Evolutionary conservation across 2,888 invertebrate genomes (phyloP).

Genomic region (Drosophila pseudotakahashii): DNA sequence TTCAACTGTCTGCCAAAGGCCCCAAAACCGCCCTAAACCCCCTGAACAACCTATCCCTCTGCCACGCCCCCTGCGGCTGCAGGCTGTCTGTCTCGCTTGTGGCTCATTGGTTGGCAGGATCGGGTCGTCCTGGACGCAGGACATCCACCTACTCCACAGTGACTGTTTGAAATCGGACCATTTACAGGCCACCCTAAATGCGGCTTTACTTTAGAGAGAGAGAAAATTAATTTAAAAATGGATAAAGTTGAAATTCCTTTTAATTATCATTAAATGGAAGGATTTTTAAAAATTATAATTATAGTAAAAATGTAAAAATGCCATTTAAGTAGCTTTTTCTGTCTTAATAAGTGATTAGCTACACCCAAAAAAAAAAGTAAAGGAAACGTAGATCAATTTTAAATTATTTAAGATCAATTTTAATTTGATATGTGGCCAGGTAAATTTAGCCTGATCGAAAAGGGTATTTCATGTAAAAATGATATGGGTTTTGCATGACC

Average conservation of each 20-base stretch:
- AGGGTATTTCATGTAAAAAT: no score
- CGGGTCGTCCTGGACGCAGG: constrained; percentile 5
- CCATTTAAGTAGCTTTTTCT: no score
- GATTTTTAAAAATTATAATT: no score
- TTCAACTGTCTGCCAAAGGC: constrained; percentile 47
- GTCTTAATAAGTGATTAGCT: no score
- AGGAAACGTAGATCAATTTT: no score
- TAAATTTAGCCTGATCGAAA: no score
- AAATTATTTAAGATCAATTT: no score
- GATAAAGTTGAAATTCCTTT: neutral
- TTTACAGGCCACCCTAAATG: neutral
- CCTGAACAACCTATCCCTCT: no score
- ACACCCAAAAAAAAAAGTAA: no score
- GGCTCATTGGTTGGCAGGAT: constrained; percentile 22
- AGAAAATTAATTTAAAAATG: neutral
- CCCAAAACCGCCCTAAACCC: neutral
- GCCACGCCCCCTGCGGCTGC: constrained; percentile 4
- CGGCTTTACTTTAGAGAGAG: neutral
- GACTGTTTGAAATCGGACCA: constrained; percentile 6
- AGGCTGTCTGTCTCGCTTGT: constrained; percentile 2
- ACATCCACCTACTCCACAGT: neutral
- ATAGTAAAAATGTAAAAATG: no score
- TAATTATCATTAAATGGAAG: neutral
- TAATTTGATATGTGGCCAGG: no score
- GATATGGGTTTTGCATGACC: no score